Conservation (phyloP, 64 coral and sea anemone genomes). For the Montipora sp. region DNA sequence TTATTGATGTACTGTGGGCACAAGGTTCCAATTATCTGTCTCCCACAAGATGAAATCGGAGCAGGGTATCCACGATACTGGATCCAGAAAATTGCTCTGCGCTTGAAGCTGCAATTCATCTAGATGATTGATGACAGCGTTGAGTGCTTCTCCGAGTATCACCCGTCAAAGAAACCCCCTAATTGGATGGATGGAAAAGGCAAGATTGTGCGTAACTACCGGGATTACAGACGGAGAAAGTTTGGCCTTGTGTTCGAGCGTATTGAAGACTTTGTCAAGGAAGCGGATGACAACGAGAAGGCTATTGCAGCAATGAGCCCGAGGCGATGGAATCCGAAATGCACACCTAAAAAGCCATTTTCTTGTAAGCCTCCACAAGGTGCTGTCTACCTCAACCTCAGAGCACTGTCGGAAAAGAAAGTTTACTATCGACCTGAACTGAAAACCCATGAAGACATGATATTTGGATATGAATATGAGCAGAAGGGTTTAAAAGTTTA, state of each 20-base stretch:
- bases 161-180: not conserved
- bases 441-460: slow-evolving; percentile 11
- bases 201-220: not conserved
- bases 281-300: not conserved
- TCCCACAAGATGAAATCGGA: slow-evolving; percentile 30
- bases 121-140: slow-evolving; percentile 61
- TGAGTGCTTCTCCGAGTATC: slow-evolving; percentile 14
- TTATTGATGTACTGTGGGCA: not conserved
- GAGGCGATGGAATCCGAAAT: not conserved
- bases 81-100: slow-evolving; percentile 48
- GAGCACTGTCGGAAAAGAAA: not conserved
- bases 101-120: slow-evolving; percentile 3
- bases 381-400: slow-evolving; percentile 37
- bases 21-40: slow-evolving; percentile 15
- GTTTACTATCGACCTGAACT: slow-evolving; percentile 50
- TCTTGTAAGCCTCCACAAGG: slow-evolving; percentile 1
- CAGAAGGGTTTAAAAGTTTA: slow-evolving; percentile 10
- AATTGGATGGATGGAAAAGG: too few relatives aligned
- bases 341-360: not conserved
- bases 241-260: slow-evolving; percentile 1
- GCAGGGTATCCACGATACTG: slow-evolving; percentile 1
- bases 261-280: slow-evolving; percentile 2
- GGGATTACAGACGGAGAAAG: not conserved
- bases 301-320: slow-evolving; percentile 12
- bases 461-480: slow-evolving; percentile 51